Conservation (phyloP, 2,888 invertebrate genomes). For the Seladonia tumulorum region DNA sequence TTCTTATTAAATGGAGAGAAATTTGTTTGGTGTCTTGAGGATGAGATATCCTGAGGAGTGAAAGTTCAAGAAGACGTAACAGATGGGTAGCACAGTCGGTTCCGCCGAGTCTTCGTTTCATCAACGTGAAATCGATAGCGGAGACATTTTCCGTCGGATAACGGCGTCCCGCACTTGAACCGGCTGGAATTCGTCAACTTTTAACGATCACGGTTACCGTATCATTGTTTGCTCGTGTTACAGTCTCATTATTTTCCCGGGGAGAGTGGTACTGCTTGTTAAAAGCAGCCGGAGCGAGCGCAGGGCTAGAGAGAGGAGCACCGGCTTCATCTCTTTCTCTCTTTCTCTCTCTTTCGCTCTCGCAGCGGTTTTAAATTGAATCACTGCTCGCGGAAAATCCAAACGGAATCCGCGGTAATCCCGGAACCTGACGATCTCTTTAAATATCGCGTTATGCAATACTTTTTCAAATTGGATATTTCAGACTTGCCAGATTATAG, state of each 20-base stretch:
- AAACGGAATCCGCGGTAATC: conserved; percentile 41
- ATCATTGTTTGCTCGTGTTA: conserved; percentile 50
- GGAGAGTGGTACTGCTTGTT: conserved; percentile 51
- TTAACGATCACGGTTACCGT: conserved; percentile 57
- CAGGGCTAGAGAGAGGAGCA: background rate
- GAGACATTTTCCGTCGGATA: conserved; percentile 45
- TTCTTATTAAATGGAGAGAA: background rate
- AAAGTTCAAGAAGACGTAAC: background rate
- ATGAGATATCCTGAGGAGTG: background rate
- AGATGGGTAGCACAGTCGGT: background rate
- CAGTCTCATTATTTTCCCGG: conserved; percentile 55
- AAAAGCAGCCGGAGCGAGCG: conserved; percentile 43
- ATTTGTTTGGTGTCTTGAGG: background rate
- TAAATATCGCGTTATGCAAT: conserved; percentile 23
- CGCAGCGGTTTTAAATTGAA: conserved; percentile 52
- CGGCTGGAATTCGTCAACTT: conserved; percentile 55
- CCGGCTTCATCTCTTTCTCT: background rate
- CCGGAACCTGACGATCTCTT: conserved; percentile 24
- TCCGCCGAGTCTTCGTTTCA: background rate
- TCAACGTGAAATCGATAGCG: conserved; percentile 38
- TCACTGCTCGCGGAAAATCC: conserved; percentile 43
- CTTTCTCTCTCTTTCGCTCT: background rate
- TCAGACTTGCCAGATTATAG: conserved; percentile 5
- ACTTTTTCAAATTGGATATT: conserved; percentile 19
- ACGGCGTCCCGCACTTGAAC: conserved; percentile 40